Percentiles rank a stretch among this genome's conserved stretches.
These are phyloP conservation scores for Macroglossus sobrinus DNA, from an alignment of 2,113 vertebrate genomes.

Conservation along the genomic window DNA sequence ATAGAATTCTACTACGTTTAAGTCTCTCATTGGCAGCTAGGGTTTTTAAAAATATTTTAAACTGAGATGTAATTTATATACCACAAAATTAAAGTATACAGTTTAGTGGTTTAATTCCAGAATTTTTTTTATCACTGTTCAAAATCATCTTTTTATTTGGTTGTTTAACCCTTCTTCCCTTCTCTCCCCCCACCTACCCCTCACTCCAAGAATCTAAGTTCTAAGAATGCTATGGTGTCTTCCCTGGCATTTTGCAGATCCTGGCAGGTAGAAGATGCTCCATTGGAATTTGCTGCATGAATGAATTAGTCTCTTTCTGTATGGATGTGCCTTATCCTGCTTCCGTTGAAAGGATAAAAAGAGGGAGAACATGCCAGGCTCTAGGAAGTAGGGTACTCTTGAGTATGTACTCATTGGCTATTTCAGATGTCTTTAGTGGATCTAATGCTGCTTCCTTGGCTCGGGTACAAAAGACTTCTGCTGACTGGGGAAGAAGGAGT, in stretches of 20 bases:
- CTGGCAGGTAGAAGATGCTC: background rate
- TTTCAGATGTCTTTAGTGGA: background rate
- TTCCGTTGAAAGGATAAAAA: background rate
- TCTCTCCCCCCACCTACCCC: background rate
- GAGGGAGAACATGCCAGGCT: background rate
- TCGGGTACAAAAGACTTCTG: background rate
- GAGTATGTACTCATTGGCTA: background rate
- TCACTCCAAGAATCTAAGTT: background rate
- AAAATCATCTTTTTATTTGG: constrained; percentile 1
- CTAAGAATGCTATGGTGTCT: background rate
- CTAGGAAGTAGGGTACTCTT: background rate
- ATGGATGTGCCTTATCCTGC: too few relatives aligned
- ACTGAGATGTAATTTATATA: background rate
- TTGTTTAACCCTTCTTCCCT: background rate
- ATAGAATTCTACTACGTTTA: background rate
- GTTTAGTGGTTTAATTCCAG: background rate
- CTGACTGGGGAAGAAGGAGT: background rate
- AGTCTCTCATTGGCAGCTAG: background rate
- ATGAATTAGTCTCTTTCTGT: background rate
- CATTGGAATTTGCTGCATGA: rapidly evolving
- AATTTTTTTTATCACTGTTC: background rate
- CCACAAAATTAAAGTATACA: background rate
- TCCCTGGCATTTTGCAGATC: background rate
- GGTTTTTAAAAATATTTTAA: background rate
- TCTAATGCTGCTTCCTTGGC: background rate